A percentile compares a stretch with the other conserved stretches of the same genome.
These are phyloP conservation scores for Acanthosepion esculentum DNA, from an alignment of 2,888 invertebrate species.

Conservation along the genomic window DNA sequence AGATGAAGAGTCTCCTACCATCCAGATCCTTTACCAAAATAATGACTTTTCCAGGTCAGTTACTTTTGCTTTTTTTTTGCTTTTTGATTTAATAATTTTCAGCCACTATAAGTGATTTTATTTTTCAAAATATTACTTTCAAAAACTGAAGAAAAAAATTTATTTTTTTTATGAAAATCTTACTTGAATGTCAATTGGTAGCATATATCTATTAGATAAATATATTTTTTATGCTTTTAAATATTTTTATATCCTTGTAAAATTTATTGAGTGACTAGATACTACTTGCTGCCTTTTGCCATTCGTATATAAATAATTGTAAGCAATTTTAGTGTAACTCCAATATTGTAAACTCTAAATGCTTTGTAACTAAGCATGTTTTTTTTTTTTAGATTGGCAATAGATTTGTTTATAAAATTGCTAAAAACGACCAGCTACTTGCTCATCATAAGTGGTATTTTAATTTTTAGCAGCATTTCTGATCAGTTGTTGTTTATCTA, in stretches of 20 bases:
- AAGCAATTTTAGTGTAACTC: background rate
- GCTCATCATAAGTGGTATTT: too few relatives aligned
- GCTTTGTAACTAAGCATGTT: background rate
- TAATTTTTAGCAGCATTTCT: too few relatives aligned
- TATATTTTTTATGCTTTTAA: background rate
- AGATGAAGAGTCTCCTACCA: slow-evolving; percentile 65
- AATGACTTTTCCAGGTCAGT: slow-evolving; percentile 66
- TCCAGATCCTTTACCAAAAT: slow-evolving; percentile 69
- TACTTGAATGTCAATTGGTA: background rate
- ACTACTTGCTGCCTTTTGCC: too few relatives aligned
- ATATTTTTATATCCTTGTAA: background rate
- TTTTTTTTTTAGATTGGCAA: background rate
- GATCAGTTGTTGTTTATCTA: background rate
- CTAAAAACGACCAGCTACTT: too few relatives aligned
- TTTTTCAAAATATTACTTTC: background rate
- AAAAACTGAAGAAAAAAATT: background rate
- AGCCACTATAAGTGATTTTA: background rate
- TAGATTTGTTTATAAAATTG: background rate
- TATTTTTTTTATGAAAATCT: background rate
- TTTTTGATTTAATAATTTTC: background rate
- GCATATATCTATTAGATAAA: background rate
- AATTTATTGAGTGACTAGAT: too few relatives aligned
- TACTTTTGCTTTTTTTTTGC: background rate
- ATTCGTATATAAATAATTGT: background rate
- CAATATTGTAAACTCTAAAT: background rate